phyloP scores from a whole-genome alignment of 2,888 invertebrate genomes.

The Dorcus hopei region DNA sequence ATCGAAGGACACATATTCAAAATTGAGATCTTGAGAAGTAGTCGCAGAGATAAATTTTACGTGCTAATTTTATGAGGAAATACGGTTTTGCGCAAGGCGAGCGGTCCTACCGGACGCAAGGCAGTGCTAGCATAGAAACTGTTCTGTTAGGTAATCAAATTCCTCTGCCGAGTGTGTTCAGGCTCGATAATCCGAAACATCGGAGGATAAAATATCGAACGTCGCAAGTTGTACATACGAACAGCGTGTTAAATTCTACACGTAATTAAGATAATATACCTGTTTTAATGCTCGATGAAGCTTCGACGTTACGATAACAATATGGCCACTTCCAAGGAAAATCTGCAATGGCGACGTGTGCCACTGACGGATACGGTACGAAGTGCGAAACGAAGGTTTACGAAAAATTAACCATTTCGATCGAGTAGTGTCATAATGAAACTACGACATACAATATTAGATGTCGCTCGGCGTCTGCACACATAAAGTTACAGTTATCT shows the following conservation, averaged over 20 bases:
- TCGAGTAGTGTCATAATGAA: neutral
- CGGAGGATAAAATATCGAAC: conserved; percentile 6
- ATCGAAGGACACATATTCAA: conserved; percentile 35
- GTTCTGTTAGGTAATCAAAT: conserved; percentile 26
- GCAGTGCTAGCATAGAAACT: neutral
- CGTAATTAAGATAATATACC: conserved; percentile 3
- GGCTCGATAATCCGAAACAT: conserved; percentile 8
- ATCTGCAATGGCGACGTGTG: too few relatives aligned
- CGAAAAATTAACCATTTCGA: conserved; percentile 11
- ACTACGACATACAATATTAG: neutral
- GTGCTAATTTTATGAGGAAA: neutral
- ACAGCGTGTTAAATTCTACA: neutral
- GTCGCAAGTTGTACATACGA: conserved; percentile 7
- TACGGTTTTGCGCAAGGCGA: neutral
- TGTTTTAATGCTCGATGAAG: conserved; percentile 1
- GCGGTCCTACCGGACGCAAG: neutral
- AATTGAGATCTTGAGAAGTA: conserved; percentile 35
- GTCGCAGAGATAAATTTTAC: conserved; percentile 7
- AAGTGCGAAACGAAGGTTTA: neutral
- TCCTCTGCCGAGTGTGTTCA: conserved; percentile 2
- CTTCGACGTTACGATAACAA: conserved; percentile 16
- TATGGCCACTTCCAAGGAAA: conserved; percentile 24
- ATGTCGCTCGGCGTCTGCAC: neutral
- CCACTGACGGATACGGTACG: conserved; percentile 4
- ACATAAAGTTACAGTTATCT: too few relatives aligned